Percentiles rank a stretch among this genome's conserved stretches.
These are phyloP conservation scores for Pipistrellus pipistrellus DNA, from an alignment of 2,797 vertebrate species.

Conservation along the genomic window DNA sequence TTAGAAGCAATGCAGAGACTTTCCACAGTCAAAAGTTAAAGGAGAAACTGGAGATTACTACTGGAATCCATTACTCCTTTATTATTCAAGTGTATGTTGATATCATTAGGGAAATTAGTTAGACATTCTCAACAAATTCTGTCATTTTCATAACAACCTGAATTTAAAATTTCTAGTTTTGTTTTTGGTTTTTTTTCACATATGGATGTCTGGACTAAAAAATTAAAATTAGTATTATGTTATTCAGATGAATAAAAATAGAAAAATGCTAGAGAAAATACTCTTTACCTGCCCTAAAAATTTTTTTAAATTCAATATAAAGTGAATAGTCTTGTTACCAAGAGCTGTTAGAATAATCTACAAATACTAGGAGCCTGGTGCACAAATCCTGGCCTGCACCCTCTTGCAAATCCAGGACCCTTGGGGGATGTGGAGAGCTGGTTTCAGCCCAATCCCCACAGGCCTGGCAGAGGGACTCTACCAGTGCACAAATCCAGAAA, in stretches of 20 bases:
- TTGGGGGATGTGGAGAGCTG: too few species aligned
- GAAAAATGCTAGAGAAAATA: not conserved
- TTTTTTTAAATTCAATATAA: constrained; percentile 44
- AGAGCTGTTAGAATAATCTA: constrained; percentile 1
- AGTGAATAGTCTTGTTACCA: not conserved
- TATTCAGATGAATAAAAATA: not conserved
- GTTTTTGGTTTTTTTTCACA: not conserved
- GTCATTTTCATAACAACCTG: not conserved
- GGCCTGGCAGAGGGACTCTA: too few species aligned
- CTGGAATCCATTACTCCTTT: not conserved
- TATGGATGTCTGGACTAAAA: not conserved
- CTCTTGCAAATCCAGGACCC: too few species aligned
- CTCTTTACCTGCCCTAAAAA: not conserved
- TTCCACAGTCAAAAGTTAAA: not conserved
- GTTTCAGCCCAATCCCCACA: too few species aligned
- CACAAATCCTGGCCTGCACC: too few species aligned
- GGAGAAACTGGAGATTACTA: not conserved
- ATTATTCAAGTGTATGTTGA: not conserved
- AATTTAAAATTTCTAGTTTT: not conserved
- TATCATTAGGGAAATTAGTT: constrained; percentile 6
- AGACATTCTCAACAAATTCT: not conserved
- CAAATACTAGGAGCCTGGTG: not conserved
- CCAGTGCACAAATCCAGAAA: too few species aligned
- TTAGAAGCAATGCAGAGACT: not conserved
- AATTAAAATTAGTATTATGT: constrained; percentile 38